phyloP scores from a whole-genome alignment of 2,888 invertebrate species.

The Caenorhabditis angaria region DNA sequence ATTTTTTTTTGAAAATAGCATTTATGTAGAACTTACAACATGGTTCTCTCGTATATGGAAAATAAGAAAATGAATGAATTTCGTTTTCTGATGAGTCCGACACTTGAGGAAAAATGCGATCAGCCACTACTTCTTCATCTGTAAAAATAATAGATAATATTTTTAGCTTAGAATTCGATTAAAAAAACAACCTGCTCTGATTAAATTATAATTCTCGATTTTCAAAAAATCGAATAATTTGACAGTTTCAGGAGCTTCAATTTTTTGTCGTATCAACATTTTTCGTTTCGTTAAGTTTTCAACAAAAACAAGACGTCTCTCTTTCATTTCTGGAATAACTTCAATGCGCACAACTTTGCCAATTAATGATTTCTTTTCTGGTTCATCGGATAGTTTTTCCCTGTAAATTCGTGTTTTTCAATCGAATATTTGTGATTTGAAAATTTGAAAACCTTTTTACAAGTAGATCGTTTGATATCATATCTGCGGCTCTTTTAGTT shows the following conservation, averaged over 20 bases:
- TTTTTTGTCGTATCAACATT: background rate
- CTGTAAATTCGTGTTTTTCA: background rate
- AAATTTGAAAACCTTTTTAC: too few species aligned
- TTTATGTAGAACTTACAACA: background rate
- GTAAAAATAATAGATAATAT: too few species aligned
- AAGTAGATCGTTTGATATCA: too few species aligned
- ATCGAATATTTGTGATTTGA: too few species aligned
- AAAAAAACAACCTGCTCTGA: slow-evolving; percentile 1
- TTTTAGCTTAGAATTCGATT: too few species aligned
- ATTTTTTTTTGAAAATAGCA: background rate
- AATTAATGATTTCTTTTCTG: background rate
- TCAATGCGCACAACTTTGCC: background rate
- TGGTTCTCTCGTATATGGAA: background rate
- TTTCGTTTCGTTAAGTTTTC: background rate
- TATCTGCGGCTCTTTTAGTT: background rate
- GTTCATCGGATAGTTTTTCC: background rate
- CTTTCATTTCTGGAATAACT: background rate
- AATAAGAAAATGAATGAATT: background rate
- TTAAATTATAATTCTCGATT: background rate
- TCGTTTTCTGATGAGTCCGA: background rate
- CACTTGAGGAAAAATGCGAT: background rate
- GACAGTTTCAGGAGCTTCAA: background rate
- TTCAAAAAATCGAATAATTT: background rate
- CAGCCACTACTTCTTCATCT: background rate
- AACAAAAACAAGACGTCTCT: background rate